Evolutionary conservation across 2,888 invertebrate genomes (phyloP).

Genomic region (Orchesella flavescens): DNA sequence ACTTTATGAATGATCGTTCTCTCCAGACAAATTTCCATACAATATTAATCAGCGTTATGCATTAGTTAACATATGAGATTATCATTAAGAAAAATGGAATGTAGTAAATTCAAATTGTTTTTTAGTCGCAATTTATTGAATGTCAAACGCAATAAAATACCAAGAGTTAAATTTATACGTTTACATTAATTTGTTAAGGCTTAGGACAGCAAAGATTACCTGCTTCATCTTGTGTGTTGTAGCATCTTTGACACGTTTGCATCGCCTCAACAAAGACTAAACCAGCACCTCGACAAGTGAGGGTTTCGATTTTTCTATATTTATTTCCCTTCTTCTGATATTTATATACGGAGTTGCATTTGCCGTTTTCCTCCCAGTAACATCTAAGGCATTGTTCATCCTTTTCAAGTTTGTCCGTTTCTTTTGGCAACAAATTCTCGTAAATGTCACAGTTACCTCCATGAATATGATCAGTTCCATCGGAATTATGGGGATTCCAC

Average conservation of each 20-base stretch:
- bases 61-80: no score
- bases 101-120: no score
- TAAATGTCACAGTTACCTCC: constrained; percentile 41
- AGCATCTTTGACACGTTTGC: constrained; percentile 32
- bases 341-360: constrained; percentile 3
- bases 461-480: constrained; percentile 4
- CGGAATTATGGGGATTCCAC: constrained; percentile 19
- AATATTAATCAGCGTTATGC: no score
- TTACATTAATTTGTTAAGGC: not conserved
- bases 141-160: no score
- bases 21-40: no score
- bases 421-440: constrained; percentile 10
- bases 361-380: constrained; percentile 8
- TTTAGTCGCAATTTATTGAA: no score
- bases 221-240: not conserved
- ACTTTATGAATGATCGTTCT: no score
- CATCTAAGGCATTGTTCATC: constrained; percentile 18
- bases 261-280: constrained; percentile 14
- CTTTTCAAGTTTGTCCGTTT: not conserved
- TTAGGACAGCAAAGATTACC: not conserved
- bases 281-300: not conserved
- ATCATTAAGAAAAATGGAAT: no score
- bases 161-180: no score
- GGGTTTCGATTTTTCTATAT: not conserved
- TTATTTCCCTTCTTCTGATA: constrained; percentile 18